Conservation (phyloP, 2,113 vertebrate species). For the Mormoops blainvillei region DNA sequence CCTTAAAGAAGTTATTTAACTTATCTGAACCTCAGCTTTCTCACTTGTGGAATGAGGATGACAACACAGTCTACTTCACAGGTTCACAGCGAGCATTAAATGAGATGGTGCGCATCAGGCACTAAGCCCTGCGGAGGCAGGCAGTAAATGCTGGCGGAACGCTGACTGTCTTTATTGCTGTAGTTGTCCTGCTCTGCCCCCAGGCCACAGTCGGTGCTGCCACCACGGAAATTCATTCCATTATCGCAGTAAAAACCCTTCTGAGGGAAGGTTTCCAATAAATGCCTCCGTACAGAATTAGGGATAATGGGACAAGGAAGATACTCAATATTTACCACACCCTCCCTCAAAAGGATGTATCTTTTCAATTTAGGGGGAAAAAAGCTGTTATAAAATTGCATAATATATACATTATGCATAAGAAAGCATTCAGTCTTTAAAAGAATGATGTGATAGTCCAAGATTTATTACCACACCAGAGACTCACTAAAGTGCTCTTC, state of each 20-base stretch:
- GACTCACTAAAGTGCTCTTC: not conserved
- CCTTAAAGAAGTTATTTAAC: not conserved
- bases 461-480: not conserved
- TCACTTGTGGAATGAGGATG: not conserved
- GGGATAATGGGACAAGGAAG: not conserved
- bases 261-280: not conserved
- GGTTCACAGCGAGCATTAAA: not conserved
- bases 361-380: not conserved
- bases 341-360: not conserved
- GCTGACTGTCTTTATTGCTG: not conserved
- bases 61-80: not conserved
- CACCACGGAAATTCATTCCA: not conserved
- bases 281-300: not conserved
- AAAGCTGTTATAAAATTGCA: not conserved
- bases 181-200: not conserved
- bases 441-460: not conserved
- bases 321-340: not conserved
- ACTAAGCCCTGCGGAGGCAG: not conserved
- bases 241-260: not conserved
- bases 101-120: not conserved
- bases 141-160: not conserved
- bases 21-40: not conserved
- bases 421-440: not conserved
- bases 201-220: not conserved
- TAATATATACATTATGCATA: conserved; percentile 18